A percentile compares a stretch with the other conserved stretches of the same genome.
phyloP scores from a whole-genome alignment of 2,113 vertebrate species.

The Ploceus nigricollis region DNA sequence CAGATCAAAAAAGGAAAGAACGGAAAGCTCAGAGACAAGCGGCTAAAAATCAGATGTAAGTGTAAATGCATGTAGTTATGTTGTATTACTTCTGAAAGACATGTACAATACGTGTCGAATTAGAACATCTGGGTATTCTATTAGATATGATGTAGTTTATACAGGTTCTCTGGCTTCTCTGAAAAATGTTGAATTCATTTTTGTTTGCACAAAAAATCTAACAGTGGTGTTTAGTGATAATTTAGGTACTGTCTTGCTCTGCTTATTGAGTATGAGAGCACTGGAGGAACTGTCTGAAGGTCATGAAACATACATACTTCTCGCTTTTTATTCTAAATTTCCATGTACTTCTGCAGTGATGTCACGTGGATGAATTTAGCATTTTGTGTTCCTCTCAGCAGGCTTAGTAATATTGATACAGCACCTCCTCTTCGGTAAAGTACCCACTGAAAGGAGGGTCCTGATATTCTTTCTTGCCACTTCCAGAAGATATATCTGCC shows the following conservation, averaged over 20 bases:
- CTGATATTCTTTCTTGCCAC: neutral
- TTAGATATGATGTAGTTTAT: neutral
- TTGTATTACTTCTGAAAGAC: conserved; percentile 31
- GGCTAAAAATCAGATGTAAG: conserved; percentile 94
- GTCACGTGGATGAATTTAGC: neutral
- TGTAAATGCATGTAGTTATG: conserved; percentile 50
- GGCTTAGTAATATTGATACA: neutral
- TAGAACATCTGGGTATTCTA: neutral
- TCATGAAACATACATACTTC: neutral
- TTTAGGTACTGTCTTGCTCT: neutral
- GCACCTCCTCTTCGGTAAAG: neutral
- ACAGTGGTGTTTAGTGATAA: neutral
- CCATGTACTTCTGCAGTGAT: neutral
- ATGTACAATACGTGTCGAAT: neutral
- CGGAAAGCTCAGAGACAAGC: conserved; percentile 97
- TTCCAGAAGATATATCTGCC: neutral
- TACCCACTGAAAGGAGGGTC: neutral
- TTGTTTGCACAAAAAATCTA: neutral
- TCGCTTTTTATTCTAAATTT: neutral
- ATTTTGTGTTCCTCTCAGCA: neutral
- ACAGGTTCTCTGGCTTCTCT: neutral
- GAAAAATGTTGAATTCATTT: neutral
- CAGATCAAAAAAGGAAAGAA: conserved; percentile 98
- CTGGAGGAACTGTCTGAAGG: neutral
- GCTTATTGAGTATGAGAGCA: neutral